phyloP scores from a whole-genome alignment of 1,140 invertebrate species.

The Coptotermes formosanus region DNA sequence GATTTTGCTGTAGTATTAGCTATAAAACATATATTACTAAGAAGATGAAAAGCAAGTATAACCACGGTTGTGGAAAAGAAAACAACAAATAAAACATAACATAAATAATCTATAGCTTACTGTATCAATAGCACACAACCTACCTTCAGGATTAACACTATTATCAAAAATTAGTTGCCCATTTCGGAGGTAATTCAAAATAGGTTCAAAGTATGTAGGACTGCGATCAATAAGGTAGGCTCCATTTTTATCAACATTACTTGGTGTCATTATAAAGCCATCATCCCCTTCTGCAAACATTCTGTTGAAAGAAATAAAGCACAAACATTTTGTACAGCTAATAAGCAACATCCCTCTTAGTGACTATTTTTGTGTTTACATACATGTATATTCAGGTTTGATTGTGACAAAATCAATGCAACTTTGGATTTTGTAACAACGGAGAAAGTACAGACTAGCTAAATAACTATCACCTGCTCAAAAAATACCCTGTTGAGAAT shows the following conservation, averaged over 20 bases:
- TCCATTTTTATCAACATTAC: slow-evolving; percentile 70
- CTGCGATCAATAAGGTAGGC: slow-evolving; percentile 95
- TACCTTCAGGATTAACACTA: slow-evolving; percentile 84
- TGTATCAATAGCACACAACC: slow-evolving; percentile 17
- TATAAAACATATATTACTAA: no score
- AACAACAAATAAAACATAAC: no score
- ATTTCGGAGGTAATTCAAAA: slow-evolving; percentile 94
- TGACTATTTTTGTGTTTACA: no score
- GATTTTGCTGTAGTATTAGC: no score
- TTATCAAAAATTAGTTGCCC: slow-evolving; percentile 90
- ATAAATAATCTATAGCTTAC: no score
- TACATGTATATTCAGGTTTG: no score
- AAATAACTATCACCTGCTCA: neutral
- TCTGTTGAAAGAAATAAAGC: slow-evolving; percentile 43
- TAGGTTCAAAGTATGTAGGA: slow-evolving; percentile 96
- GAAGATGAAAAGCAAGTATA: no score
- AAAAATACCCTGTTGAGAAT: slow-evolving; percentile 23
- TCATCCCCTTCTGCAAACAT: slow-evolving; percentile 75
- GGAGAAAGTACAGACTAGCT: neutral
- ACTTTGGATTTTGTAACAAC: neutral
- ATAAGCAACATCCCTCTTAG: no score
- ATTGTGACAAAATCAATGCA: no score
- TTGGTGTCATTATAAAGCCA: slow-evolving; percentile 69
- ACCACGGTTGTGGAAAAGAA: no score
- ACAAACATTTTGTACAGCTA: no score